These are phyloP conservation scores for Drosophila mayri DNA, from an alignment of 1,140 invertebrate genomes.

Conservation along the genomic window DNA sequence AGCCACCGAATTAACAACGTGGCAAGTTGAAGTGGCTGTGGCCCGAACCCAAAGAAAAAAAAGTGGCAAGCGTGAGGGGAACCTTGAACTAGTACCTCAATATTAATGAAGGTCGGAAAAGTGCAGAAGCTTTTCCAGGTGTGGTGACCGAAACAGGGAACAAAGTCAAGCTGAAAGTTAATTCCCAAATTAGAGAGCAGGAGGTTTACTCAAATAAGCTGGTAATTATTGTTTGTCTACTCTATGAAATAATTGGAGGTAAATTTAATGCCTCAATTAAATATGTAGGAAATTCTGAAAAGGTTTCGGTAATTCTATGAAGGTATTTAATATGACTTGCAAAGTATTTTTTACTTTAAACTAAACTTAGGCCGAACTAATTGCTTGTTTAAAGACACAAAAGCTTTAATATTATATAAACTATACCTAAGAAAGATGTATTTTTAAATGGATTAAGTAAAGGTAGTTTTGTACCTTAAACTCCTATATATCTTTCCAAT, in stretches of 20 bases:
- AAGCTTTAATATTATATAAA: neutral
- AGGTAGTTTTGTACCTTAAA: neutral
- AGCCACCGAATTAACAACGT: slow-evolving; percentile 29
- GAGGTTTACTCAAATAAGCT: neutral
- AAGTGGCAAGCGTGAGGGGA: neutral
- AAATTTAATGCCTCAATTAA: neutral
- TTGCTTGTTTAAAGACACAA: neutral
- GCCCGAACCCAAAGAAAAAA: neutral
- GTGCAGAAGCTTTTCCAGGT: slow-evolving; percentile 1
- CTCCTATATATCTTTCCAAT: too few relatives aligned
- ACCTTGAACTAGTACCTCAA: slow-evolving; percentile 36
- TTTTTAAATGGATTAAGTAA: neutral
- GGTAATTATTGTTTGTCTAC: neutral
- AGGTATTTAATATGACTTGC: neutral
- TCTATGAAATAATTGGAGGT: neutral
- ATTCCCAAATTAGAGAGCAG: neutral
- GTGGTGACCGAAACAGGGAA: slow-evolving; percentile 3
- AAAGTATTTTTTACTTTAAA: too few relatives aligned
- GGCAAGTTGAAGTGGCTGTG: slow-evolving; percentile 11
- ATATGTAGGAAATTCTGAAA: too few relatives aligned
- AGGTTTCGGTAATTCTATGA: too few relatives aligned
- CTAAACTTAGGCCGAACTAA: neutral
- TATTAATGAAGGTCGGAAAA: slow-evolving; percentile 23
- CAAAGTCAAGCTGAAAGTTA: neutral
- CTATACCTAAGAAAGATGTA: neutral